A percentile compares a stretch with the other conserved stretches of the same genome.
Evolutionary conservation across 2,113 vertebrate genomes (phyloP).

Genomic region (Ammodytes marinus): DNA sequence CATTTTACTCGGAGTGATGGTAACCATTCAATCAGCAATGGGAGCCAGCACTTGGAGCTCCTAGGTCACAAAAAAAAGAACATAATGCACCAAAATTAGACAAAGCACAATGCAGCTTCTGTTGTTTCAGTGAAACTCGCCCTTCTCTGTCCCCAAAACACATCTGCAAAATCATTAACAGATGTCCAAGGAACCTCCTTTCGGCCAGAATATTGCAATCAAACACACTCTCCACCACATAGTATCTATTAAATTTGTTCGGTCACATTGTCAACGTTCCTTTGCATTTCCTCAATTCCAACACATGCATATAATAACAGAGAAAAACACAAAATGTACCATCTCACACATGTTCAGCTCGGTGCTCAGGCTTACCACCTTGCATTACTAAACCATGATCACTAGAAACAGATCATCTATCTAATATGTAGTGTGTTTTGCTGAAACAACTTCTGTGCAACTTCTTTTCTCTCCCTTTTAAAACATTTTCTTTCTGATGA

Average conservation of each 20-base stretch:
- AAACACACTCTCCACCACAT: constrained; percentile 47
- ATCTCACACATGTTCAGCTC: constrained; percentile 30
- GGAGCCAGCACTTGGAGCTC: constrained; percentile 53
- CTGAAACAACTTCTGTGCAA: neutral
- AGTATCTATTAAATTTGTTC: constrained; percentile 60
- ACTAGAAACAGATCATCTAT: constrained; percentile 6
- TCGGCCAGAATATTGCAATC: constrained; percentile 65
- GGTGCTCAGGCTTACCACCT: neutral
- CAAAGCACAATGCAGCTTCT: constrained; percentile 86
- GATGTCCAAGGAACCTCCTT: constrained; percentile 77
- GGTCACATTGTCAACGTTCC: constrained; percentile 56
- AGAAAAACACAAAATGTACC: constrained; percentile 22
- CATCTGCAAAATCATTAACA: constrained; percentile 84
- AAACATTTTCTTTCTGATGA: neutral
- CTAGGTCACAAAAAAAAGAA: constrained; percentile 66
- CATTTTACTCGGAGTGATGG: constrained; percentile 43
- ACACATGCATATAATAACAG: constrained; percentile 35
- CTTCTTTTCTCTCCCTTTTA: neutral
- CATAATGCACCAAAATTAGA: constrained; percentile 77
- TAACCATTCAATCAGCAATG: constrained; percentile 38
- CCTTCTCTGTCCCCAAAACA: constrained; percentile 74
- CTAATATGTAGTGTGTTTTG: neutral
- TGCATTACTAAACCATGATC: constrained; percentile 7
- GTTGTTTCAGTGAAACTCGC: constrained; percentile 79
- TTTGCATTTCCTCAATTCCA: constrained; percentile 46